A percentile compares a stretch with the other conserved stretches of the same genome.
Evolutionary conservation across 1,140 invertebrate species (phyloP).

Genomic region (Lanistes nyassanus): DNA sequence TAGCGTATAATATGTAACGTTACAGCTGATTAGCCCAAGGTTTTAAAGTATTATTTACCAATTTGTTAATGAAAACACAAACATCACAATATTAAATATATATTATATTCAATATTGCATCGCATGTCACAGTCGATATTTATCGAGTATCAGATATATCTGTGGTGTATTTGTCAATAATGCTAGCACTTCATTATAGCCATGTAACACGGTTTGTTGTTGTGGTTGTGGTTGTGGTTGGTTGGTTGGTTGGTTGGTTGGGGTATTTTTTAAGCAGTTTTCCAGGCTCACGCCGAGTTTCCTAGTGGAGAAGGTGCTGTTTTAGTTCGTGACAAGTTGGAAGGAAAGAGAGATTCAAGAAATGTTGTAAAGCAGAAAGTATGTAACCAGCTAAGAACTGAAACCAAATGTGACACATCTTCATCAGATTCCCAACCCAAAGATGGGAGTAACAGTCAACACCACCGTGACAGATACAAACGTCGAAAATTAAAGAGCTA

Average conservation of each 20-base stretch:
- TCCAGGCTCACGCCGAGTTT: slow-evolving; percentile 24
- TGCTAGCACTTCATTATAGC: too few relatives aligned
- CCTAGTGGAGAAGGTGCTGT: slow-evolving; percentile 34
- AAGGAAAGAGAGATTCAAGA: not conserved
- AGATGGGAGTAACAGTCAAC: not conserved
- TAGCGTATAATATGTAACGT: not conserved
- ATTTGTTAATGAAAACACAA: not conserved
- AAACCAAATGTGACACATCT: not conserved
- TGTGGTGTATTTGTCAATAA: too few relatives aligned
- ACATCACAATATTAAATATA: too few relatives aligned
- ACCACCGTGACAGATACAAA: not conserved
- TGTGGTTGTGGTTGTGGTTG: too few relatives aligned
- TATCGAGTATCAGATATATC: too few relatives aligned
- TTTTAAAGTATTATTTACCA: not conserved
- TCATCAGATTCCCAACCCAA: not conserved
- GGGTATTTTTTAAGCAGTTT: slow-evolving; percentile 34
- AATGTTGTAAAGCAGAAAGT: not conserved
- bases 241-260: too few relatives aligned
- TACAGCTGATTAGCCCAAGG: too few relatives aligned
- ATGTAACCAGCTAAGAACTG: not conserved
- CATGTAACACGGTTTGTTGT: too few relatives aligned
- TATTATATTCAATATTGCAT: too few relatives aligned
- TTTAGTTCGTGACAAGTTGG: slow-evolving; percentile 21
- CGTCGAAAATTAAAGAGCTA: not conserved
- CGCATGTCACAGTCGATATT: too few relatives aligned